These are phyloP conservation scores for Conistra vaccinii DNA, from an alignment of 2,888 invertebrate species.

Conservation along the genomic window DNA sequence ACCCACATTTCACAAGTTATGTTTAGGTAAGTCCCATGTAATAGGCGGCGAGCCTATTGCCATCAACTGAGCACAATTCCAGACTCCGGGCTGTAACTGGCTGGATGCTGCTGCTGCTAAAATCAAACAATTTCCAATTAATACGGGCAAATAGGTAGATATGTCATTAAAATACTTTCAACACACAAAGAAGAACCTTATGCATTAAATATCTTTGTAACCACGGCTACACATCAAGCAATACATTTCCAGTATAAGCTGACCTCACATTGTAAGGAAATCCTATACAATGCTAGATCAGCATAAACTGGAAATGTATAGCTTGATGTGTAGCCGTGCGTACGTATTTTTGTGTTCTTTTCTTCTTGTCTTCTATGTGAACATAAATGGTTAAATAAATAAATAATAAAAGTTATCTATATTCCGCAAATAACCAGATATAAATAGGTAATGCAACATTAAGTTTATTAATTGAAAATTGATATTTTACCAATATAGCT, in stretches of 20 bases:
- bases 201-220: neutral
- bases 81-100: neutral
- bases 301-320: no score
- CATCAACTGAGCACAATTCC: neutral
- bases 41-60: neutral
- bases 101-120: neutral
- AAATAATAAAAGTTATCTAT: neutral
- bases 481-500: neutral
- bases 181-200: neutral
- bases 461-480: slow-evolving; percentile 1
- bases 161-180: neutral
- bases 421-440: neutral
- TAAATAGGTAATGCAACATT: neutral
- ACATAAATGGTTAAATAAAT: neutral
- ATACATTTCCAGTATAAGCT: no score
- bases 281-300: no score
- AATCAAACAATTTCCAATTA: neutral
- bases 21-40: neutral
- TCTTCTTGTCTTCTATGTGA: neutral
- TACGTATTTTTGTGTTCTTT: neutral
- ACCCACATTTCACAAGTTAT: neutral
- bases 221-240: no score
- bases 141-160: neutral
- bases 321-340: no score
- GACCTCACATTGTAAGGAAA: no score